Conservation (phyloP, 2,888 invertebrate genomes). For the Acanthosoma haemorrhoidale region DNA sequence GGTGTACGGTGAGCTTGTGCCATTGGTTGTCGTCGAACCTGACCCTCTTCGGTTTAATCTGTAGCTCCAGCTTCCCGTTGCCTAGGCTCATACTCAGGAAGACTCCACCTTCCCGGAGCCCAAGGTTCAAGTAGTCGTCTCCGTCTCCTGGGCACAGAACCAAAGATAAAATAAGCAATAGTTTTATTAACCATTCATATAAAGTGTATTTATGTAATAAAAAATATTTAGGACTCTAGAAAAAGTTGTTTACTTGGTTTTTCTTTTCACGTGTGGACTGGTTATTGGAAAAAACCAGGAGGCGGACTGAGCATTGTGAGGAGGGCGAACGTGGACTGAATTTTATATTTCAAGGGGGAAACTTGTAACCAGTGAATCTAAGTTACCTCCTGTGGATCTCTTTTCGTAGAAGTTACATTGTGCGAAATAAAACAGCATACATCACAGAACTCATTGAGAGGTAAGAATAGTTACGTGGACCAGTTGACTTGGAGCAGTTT, state of each 20-base stretch:
- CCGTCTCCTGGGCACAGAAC: conserved; percentile 64
- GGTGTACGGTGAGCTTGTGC: conserved; percentile 86
- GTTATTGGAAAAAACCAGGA: neutral
- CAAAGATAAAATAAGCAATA: neutral
- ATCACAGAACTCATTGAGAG: no score
- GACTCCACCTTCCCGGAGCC: conserved; percentile 82
- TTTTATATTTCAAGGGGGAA: neutral
- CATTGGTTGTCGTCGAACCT: conserved; percentile 94
- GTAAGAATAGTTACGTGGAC: no score
- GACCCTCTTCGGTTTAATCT: conserved; percentile 79
- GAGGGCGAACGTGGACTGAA: neutral
- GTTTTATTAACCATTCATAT: no score
- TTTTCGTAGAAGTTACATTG: no score
- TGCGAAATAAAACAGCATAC: no score
- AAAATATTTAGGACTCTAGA: no score
- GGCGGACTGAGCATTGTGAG: neutral
- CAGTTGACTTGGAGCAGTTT: no score
- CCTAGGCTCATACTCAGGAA: conserved; percentile 85
- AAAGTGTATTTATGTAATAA: no score
- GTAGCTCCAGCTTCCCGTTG: conserved; percentile 83
- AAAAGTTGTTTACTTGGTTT: no score
- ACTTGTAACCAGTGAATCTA: neutral
- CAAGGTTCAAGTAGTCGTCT: conserved; percentile 82
- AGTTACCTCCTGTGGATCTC: neutral
- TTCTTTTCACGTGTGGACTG: no score